phyloP scores from a whole-genome alignment of 2,797 vertebrate genomes.

The Crossoptilon crossoptilon region DNA sequence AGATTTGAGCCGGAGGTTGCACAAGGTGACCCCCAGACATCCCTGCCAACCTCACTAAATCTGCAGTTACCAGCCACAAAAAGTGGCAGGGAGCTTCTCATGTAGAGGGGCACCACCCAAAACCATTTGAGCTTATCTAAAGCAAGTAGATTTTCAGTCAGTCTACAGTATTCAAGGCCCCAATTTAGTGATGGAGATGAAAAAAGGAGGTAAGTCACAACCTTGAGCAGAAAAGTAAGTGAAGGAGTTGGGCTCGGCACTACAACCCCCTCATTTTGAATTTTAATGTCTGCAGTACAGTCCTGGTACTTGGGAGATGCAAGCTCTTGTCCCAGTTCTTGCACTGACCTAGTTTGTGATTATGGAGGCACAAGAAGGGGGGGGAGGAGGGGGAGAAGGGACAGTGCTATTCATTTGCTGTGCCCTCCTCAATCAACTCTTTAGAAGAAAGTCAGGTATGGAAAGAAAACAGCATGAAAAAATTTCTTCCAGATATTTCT shows the following conservation, averaged over 20 bases:
- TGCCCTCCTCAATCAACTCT: neutral
- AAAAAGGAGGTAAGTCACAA: neutral
- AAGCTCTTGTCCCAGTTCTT: neutral
- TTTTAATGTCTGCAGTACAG: neutral
- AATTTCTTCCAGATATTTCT: neutral
- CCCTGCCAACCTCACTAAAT: neutral
- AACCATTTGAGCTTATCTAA: neutral
- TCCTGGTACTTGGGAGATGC: neutral
- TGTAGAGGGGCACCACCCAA: accelerated
- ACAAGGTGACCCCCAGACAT: neutral
- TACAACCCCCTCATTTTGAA: neutral
- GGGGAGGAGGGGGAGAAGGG: accelerated
- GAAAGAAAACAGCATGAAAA: neutral
- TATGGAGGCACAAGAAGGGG: neutral
- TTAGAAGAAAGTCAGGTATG: neutral
- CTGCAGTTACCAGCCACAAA: neutral
- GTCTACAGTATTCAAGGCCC: neutral
- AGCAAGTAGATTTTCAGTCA: neutral
- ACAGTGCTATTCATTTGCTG: neutral
- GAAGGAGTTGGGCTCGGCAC: neutral
- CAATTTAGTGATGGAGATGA: neutral
- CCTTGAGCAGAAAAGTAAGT: neutral
- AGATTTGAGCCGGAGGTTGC: neutral
- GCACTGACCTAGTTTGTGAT: neutral
- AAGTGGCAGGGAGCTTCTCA: neutral